Evolutionary conservation across 2,888 invertebrate species (phyloP), one percentile per base, ranked within the genome.

Genomic region (Tolmerus cingulatus): DNA sequence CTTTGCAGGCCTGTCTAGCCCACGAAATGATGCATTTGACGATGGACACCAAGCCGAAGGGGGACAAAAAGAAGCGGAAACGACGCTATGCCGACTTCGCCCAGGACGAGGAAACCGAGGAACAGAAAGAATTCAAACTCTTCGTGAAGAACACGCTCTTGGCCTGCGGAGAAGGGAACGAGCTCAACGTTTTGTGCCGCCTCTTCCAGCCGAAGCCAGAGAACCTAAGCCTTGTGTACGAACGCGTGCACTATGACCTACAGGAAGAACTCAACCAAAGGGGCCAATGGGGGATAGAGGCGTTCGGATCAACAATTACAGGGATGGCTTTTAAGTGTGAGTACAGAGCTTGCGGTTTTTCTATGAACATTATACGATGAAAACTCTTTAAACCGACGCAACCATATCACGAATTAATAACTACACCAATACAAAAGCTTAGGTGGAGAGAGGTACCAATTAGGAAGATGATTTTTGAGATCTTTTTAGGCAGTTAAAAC

Each of bases 261-360:
- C 87, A 90, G n/a, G 89, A 81, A 9, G 90, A 90, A 90, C 89
- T 93, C 89, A 79, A 89, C 87, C 14, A 93, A 93, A 89, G 88
- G 8, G 90, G 90, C 0, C 40, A 74, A 7, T 89, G 90, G 1
- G 88, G 89, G 66, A 93, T 94, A 4, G 91, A 93, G 88, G 94
- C 95, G 3, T 97, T 96, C 92, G 97, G 97, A 3, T 97, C 97
- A 0, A 95, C 95, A 51, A 94, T 95, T 1, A 96, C 95, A 1
- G 96, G 96, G 3, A 92, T 97, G 82, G 95, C 95, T 78, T 94
- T 96, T 87, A 94, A 94, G 90, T 92, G 94, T 89, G 88, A 89
- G 90, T 57, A 27, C 46, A 34, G 12, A 76, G 9, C 23, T 84
- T 43, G 2, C 79, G 23, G 8, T 46, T 23, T 76, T 30, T 86